Conservation (phyloP, 2,113 vertebrate genomes). For the Corythornis madagascariensis region DNA sequence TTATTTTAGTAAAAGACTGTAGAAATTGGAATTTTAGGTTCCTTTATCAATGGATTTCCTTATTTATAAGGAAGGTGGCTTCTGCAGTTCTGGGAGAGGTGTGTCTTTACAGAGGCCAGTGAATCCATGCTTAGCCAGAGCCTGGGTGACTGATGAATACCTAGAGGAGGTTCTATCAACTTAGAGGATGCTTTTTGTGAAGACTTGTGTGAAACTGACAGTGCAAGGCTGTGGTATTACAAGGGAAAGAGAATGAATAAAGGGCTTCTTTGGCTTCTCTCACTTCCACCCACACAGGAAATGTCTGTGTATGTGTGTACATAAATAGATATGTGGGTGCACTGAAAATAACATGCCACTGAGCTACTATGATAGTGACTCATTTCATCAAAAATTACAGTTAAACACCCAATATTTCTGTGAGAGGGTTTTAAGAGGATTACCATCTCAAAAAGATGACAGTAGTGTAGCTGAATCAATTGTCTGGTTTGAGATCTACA, state of each 20-base stretch:
- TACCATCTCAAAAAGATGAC: not conserved
- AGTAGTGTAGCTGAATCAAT: not conserved
- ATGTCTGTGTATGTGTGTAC: not conserved
- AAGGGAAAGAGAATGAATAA: not conserved
- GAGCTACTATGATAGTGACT: not conserved
- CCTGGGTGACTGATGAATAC: not conserved
- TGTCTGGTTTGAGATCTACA: not conserved
- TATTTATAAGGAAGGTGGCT: not conserved
- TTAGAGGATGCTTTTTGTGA: not conserved
- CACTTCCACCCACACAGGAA: not conserved
- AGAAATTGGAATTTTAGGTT: not conserved
- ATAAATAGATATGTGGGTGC: not conserved
- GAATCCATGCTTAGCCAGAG: not conserved
- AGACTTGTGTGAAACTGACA: not conserved
- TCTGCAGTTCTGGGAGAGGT: not conserved
- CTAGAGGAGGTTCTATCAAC: not conserved
- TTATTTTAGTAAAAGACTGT: not conserved
- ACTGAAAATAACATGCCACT: not conserved
- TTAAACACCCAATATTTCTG: not conserved
- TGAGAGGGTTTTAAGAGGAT: not conserved
- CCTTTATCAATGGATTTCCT: not conserved
- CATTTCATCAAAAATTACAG: not conserved
- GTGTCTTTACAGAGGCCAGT: not conserved
- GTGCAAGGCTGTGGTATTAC: not conserved
- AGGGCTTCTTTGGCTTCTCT: not conserved